A percentile compares a stretch with the other conserved stretches of the same genome.
Conservation (phyloP, 2,888 invertebrate species). For the Phymatocera aterrima region DNA sequence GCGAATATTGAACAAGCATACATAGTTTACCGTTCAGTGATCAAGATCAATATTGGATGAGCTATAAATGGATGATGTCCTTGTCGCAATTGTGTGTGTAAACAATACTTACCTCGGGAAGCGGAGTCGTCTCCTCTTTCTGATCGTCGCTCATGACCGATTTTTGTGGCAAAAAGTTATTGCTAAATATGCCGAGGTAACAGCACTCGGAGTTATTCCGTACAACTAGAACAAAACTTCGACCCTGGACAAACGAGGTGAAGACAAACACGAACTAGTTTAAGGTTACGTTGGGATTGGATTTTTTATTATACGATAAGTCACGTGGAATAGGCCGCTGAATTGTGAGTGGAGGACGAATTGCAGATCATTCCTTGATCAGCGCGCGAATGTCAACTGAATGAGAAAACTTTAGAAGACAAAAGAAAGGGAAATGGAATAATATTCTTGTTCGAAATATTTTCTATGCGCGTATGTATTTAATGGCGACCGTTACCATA, state of each 20-base stretch:
- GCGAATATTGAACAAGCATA: no score
- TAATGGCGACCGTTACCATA: slow-evolving; percentile 24
- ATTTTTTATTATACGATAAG: neutral
- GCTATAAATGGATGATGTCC: slow-evolving; percentile 25
- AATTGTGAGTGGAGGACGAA: neutral
- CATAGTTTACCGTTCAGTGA: neutral
- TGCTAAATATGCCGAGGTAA: neutral
- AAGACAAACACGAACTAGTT: neutral
- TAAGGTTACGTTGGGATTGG: neutral
- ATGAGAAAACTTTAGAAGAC: slow-evolving; percentile 1
- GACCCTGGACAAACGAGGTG: neutral
- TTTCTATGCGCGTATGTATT: slow-evolving; percentile 12
- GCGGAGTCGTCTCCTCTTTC: slow-evolving; percentile 65
- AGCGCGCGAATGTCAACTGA: neutral
- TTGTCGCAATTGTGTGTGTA: slow-evolving; percentile 19
- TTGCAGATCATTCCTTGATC: neutral
- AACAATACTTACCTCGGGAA: slow-evolving; percentile 61
- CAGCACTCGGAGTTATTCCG: neutral
- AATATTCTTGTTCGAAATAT: neutral
- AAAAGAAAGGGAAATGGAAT: no score
- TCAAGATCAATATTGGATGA: neutral
- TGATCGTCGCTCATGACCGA: slow-evolving; percentile 30
- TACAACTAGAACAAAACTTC: no score
- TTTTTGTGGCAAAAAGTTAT: neutral
- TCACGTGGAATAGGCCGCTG: neutral